A percentile compares a stretch with the other conserved stretches of the same genome.
phyloP scores from a whole-genome alignment of 2,888 invertebrate species.

The Nesidiocoris tenuis region DNA sequence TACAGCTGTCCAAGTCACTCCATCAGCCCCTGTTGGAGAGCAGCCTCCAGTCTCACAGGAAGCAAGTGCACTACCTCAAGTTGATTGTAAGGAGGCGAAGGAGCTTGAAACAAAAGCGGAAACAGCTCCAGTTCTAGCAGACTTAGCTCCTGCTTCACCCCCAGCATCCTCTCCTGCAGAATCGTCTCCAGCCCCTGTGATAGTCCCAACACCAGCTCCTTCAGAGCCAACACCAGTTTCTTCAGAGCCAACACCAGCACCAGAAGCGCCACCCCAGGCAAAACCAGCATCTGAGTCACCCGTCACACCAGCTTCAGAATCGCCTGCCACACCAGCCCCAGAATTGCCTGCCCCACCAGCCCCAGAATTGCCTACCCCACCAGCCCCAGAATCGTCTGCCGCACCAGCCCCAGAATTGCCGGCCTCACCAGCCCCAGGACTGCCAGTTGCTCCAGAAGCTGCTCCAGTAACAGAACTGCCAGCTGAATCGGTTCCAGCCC shows the following conservation, averaged over 20 bases:
- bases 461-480: conserved; percentile 26
- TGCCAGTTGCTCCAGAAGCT: neutral
- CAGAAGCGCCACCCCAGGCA: conserved; percentile 6
- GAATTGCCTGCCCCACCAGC: conserved; percentile 31
- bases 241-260: conserved; percentile 1
- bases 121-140: neutral
- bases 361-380: conserved; percentile 6
- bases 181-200: neutral
- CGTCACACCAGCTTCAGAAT: conserved; percentile 2
- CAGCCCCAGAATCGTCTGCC: neutral
- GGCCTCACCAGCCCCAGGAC: conserved; percentile 5
- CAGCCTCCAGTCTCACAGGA: neutral
- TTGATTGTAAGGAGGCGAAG: conserved; percentile 49
- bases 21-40: neutral
- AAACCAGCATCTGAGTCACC: conserved; percentile 6
- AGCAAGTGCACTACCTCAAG: too few relatives aligned
- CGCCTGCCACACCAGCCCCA: conserved; percentile 42
- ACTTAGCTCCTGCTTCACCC: conserved; percentile 1
- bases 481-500: neutral
- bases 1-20: neutral
- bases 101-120: conserved; percentile 21
- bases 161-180: conserved; percentile 3
- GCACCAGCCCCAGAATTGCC: conserved; percentile 17
- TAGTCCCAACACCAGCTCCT: too few relatives aligned
- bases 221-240: too few relatives aligned